phyloP scores from a whole-genome alignment of 1,140 invertebrate species.

The Drosophila sechellia region DNA sequence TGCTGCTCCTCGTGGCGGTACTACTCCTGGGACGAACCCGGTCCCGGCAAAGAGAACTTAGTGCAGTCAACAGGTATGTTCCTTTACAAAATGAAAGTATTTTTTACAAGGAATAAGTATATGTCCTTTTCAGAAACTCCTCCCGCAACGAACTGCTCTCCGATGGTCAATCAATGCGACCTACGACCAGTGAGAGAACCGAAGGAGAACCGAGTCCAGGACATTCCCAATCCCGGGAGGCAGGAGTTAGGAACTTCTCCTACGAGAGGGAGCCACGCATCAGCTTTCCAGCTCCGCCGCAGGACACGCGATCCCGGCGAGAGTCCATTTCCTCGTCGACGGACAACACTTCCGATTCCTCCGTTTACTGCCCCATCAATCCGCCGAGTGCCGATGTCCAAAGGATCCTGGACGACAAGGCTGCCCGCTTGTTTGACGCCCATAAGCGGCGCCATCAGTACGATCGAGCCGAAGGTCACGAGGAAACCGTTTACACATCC shows the following conservation, averaged over 20 bases:
- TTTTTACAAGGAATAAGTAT: too few relatives aligned
- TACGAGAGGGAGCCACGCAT: slow-evolving; percentile 76
- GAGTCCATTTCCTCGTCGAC: slow-evolving; percentile 72
- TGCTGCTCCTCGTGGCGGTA: slow-evolving; percentile 87
- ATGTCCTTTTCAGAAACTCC: slow-evolving; percentile 46
- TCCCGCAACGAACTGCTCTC: slow-evolving; percentile 78
- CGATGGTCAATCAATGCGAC: slow-evolving; percentile 69
- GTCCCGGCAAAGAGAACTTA: slow-evolving; percentile 85
- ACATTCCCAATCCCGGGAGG: slow-evolving; percentile 52
- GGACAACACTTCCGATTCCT: slow-evolving; percentile 83
- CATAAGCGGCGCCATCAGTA: slow-evolving; percentile 75
- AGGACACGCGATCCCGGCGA: slow-evolving; percentile 43
- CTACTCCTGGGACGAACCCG: slow-evolving; percentile 87
- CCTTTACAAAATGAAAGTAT: not conserved
- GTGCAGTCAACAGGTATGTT: slow-evolving; percentile 60
- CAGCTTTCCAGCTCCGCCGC: slow-evolving; percentile 67
- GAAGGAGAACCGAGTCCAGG: slow-evolving; percentile 49
- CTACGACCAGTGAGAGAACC: slow-evolving; percentile 62
- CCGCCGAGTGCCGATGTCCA: slow-evolving; percentile 77
- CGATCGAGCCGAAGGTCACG: slow-evolving; percentile 68
- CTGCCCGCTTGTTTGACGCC: slow-evolving; percentile 67
- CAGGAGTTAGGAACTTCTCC: slow-evolving; percentile 71
- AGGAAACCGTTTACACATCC: slow-evolving; percentile 76
- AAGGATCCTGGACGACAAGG: slow-evolving; percentile 79
- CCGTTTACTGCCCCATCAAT: slow-evolving; percentile 83